Evolutionary conservation across 2,113 vertebrate genomes (phyloP), one percentile per base, ranked within the genome.

Genomic region (Steatornis caripensis): DNA sequence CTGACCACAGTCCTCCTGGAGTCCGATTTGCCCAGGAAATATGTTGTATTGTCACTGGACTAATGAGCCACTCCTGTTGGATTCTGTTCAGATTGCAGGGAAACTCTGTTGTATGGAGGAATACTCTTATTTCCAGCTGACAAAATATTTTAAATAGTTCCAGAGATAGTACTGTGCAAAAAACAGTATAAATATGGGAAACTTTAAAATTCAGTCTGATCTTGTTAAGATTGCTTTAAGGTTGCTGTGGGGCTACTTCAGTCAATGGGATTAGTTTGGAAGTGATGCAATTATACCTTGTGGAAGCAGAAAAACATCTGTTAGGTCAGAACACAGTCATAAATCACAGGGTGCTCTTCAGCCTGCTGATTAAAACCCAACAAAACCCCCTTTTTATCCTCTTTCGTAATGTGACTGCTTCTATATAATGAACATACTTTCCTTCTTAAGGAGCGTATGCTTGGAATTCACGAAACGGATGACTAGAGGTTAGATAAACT

Each of bases 231-330:
- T 91, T 68, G 30, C 43, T 88, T 55, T 57, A 80, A 66, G 72
- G 13, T 41, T 68, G 58, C 79, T 95, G 37, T 62, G 51, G 53
- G 55, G 24, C 60, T 61, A 0, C 46, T 93, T 92, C 66, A 92
- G 68, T 78, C 64, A 66, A 48, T 92, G 86, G 51, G 76, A 76
- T 90, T 94, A 58, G 83, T 95, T 92, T 94, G 93, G 86, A 93
- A 89, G 51, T 45, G 46, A 90, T 92, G 75, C 70, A 93, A 10
- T 88, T 91, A n/a, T 3, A 53, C 84, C 60, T 92, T 62, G 32
- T 78, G 79, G 54, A 86, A 82, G 84, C 14, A 15, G 84, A 91
- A 92, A 29, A 95, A 95, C 74, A 94, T 89, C 74, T 96, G 77
- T 78, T 62, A 26, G 75, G 57, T 83, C 72, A 93, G 76, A 93